Evolutionary conservation across 2,888 invertebrate species (phyloP).

Genomic region (Dascillus cervinus): DNA sequence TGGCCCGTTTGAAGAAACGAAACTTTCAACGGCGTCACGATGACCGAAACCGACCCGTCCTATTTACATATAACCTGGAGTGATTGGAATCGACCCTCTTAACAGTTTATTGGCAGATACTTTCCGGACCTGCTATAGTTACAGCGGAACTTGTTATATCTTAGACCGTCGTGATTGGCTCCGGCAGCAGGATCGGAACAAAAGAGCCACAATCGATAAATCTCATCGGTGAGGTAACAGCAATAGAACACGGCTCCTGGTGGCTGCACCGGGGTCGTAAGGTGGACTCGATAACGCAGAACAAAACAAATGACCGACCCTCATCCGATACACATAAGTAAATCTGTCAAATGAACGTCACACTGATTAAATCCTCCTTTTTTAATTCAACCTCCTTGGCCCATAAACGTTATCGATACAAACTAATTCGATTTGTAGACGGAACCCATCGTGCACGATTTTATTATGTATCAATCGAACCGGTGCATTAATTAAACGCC

Average conservation of each 20-base stretch:
- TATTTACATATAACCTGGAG: slow-evolving; percentile 10
- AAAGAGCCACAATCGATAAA: slow-evolving; percentile 25
- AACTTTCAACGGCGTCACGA: no score
- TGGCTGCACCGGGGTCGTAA: slow-evolving; percentile 19
- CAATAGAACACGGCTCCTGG: slow-evolving; percentile 23
- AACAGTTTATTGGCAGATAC: slow-evolving; percentile 18
- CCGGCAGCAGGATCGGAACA: slow-evolving; percentile 21
- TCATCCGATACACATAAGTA: slow-evolving; percentile 21
- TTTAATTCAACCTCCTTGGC: no score
- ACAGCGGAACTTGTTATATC: slow-evolving; percentile 22
- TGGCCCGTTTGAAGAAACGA: no score
- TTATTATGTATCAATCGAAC: no score
- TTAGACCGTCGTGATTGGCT: slow-evolving; percentile 25
- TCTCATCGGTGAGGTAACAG: slow-evolving; percentile 25
- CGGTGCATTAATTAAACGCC: no score
- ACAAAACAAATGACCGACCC: slow-evolving; percentile 24
- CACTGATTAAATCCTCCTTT: slow-evolving; percentile 19
- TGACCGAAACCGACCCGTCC: no score
- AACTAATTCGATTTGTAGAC: slow-evolving; percentile 6
- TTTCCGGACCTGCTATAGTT: slow-evolving; percentile 18
- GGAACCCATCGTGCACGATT: slow-evolving; percentile 5
- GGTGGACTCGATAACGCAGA: slow-evolving; percentile 24
- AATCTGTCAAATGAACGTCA: slow-evolving; percentile 21
- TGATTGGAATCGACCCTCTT: slow-evolving; percentile 12
- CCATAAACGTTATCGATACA: slow-evolving; percentile 4